Percentiles rank a stretch among this genome's conserved stretches.
Evolutionary conservation across 2,797 vertebrate genomes (phyloP).

Genomic region (Falco berigora): DNA sequence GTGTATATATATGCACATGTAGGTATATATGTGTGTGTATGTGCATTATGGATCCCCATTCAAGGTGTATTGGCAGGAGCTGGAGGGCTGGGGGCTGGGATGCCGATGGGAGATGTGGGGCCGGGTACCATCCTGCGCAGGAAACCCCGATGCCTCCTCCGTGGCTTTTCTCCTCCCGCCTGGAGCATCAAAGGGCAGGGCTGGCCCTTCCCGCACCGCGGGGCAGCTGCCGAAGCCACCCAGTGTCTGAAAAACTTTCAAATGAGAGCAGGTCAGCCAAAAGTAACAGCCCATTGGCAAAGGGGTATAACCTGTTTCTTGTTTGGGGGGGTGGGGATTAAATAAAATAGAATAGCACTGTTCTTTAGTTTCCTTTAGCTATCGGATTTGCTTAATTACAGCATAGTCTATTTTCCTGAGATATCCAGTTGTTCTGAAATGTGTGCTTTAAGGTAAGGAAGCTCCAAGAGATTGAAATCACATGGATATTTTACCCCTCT

Average conservation of each 20-base stretch:
- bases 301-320: neutral
- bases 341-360: neutral
- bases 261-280: slow-evolving; percentile 45
- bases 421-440: slow-evolving; percentile 3
- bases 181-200: neutral
- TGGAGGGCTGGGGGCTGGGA: neutral
- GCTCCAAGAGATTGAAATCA: neutral
- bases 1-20: neutral
- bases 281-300: slow-evolving; percentile 16
- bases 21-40: neutral
- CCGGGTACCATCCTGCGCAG: neutral
- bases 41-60: rapidly evolving
- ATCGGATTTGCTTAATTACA: slow-evolving; percentile 30
- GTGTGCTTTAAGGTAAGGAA: slow-evolving; percentile 4
- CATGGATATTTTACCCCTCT: neutral
- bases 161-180: neutral
- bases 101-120: neutral
- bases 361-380: neutral
- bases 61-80: neutral
- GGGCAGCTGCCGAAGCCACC: neutral
- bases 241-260: slow-evolving; percentile 17
- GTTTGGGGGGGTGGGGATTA: neutral
- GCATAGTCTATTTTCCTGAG: neutral
- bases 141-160: neutral
- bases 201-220: neutral